Base-by-base conservation (phyloP, 2,888 invertebrate species). In the Callimorpha dominula region DNA sequence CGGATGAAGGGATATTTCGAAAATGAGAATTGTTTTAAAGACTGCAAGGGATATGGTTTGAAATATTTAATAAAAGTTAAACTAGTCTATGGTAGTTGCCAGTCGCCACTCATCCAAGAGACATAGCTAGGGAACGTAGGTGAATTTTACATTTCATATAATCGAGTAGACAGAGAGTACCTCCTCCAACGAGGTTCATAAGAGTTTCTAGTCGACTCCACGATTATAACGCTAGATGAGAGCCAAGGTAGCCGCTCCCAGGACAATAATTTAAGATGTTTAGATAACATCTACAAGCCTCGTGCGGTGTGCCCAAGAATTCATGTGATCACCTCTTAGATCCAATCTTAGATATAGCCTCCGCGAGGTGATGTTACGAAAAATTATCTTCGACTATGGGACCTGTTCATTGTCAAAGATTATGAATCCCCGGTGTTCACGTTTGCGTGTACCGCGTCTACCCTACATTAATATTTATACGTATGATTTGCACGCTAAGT, bases 231-330 rank as follows among this genome's bases (percentile, higher is more conserved):
- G 87, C 91, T 87, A 90, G 92, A 91, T 89, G 93, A 91, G 91
- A 88, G 89, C 82, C 87, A 87, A 89, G 87, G 93, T 92, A 93
- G 93, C 92, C 82, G 87, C 86, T 85, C 88, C 85, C 89, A 86
- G 88, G 93, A 93, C 93, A 94, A 95, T 95, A 95, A 95, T 94
- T 95, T 95, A 95, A 95, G 94, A 93, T 93, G 93, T 94, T 92
- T 89, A 92, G 95, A 95, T 95, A 94, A 83, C 86, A 95, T 95
- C 95, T 94, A 95, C 95, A 95, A 92, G 95, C 83, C 83, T 87
- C 86, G 90, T 88, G 90, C 92, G 92, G 91, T 92, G 92, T 93
- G 93, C 93, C 88, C 90, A 92, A 90, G 94, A 93, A 94, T 94
- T 93, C 95, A 94, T 93, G 94, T 92, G 95, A 93, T 95, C 94